Base-by-base conservation (phyloP, 2,113 vertebrate genomes). In the Ptilorrhoa leucosticta region DNA sequence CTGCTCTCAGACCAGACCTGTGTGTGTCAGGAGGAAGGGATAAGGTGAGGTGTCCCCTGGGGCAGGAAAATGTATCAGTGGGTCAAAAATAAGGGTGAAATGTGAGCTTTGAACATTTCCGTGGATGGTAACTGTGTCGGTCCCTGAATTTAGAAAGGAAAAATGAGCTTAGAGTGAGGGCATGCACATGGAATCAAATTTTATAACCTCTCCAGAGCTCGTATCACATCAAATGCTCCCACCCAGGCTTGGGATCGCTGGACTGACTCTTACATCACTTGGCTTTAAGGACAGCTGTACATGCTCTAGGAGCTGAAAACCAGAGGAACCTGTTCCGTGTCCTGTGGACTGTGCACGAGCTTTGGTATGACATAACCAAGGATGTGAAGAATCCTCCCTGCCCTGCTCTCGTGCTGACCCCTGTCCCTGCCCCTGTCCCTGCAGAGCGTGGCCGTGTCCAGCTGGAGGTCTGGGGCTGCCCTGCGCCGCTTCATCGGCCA, bases 11-110 rank as follows among this genome's bases (percentile, higher is more conserved):
- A 51, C 97, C 98, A 53, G 98, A 99, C 33, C 97, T 99, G 31
- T 99, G 99, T 45, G 98, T 99, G 84, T 99, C 99, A 5, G 99
- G 99, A 71, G 99, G 99, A 40, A 98, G 94, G 94, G 99, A 99
- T 92, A 99, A 99, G 98, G 99, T 99, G 94, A 95, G 97, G 20
- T 13, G 1, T 15, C 11, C 22, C 10, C 28, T 1, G 10, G 17
- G 68, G 27, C 9, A 5, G 40, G 26, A 27, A 51, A 60, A 63
- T 9, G 8, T 1, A 10, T 18, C 33, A 35, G 5, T 7, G 35
- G 31, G 16, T 30, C 5, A 9, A n/a, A 80, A 80, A 30, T 23
- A 6, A n/a, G 40, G 22, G 22, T 60, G 51, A 47, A 68, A 40
- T 14, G 40, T 15, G 75, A 93, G 44, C 30, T 93, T 47, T 51